These are phyloP conservation scores for Calephelis nemesis DNA, from an alignment of 1,140 invertebrate species.

Conservation along the genomic window DNA sequence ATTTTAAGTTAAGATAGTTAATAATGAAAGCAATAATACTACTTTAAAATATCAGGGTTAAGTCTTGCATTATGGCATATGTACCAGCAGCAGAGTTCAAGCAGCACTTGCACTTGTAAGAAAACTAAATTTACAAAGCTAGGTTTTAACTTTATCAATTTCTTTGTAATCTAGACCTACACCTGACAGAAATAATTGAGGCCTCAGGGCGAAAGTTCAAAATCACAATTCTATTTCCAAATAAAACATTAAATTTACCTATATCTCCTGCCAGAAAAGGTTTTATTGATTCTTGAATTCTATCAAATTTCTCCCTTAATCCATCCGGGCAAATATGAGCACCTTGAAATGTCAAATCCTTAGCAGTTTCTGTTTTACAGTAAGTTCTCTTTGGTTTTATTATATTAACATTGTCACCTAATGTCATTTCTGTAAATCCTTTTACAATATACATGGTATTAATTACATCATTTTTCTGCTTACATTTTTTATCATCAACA, in stretches of 20 bases:
- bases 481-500: neutral
- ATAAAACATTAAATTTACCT: conserved; percentile 46
- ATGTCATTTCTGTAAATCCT: conserved; percentile 1
- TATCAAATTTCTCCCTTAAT: conserved; percentile 58
- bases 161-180: too few species aligned
- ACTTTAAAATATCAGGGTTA: too few species aligned
- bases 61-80: too few species aligned
- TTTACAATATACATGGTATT: neutral
- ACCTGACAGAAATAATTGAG: too few species aligned
- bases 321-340: conserved; percentile 57
- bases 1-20: too few species aligned
- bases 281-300: conserved; percentile 64
- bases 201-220: too few species aligned
- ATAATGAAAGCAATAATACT: too few species aligned
- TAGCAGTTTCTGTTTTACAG: neutral
- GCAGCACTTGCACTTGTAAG: too few species aligned
- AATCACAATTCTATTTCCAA: too few species aligned
- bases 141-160: too few species aligned
- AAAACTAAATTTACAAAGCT: too few species aligned
- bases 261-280: conserved; percentile 71
- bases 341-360: neutral
- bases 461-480: neutral
- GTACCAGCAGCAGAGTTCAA: too few species aligned
- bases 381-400: conserved; percentile 53
- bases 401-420: conserved; percentile 40